A percentile compares a stretch with the other conserved stretches of the same genome.
These are phyloP conservation scores for Heteronetta atricapilla DNA, from an alignment of 2,113 vertebrate genomes.

Conservation along the genomic window DNA sequence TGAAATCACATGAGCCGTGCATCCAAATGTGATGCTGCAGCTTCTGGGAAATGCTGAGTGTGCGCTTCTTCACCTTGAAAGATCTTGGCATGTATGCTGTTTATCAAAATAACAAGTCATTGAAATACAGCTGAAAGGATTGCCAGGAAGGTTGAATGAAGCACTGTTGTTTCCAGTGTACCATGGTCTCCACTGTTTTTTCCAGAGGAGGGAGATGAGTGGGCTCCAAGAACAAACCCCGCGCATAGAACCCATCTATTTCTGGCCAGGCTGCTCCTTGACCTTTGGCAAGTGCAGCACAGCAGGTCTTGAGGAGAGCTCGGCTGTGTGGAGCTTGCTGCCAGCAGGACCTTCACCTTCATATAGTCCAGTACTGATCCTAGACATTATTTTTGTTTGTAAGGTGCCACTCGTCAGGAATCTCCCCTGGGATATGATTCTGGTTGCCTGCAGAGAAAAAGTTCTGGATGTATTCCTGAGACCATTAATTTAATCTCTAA, in stretches of 20 bases:
- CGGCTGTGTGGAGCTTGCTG: fast-evolving
- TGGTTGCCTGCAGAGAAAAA: neutral
- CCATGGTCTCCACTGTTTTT: neutral
- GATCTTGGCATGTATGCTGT: neutral
- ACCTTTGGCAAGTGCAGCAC: neutral
- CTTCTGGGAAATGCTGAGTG: neutral
- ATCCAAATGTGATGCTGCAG: neutral
- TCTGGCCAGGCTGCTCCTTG: fast-evolving
- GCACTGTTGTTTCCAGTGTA: neutral
- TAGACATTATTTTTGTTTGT: too few species aligned
- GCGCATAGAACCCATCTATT: neutral
- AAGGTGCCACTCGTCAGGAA: fast-evolving
- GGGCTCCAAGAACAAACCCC: neutral
- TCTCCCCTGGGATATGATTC: neutral
- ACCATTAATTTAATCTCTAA: neutral
- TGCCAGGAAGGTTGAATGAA: neutral
- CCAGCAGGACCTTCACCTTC: neutral
- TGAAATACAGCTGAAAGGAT: neutral
- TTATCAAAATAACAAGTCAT: neutral
- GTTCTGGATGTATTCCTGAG: neutral
- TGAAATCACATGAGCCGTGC: neutral
- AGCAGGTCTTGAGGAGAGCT: neutral
- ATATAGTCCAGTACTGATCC: neutral
- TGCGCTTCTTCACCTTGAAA: slow-evolving; percentile 36
- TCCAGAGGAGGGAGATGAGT: neutral